A percentile compares a stretch with the other conserved stretches of the same genome.
Evolutionary conservation across 2,888 invertebrate genomes (phyloP).

Genomic region (Rhimphoctona megacephalus): DNA sequence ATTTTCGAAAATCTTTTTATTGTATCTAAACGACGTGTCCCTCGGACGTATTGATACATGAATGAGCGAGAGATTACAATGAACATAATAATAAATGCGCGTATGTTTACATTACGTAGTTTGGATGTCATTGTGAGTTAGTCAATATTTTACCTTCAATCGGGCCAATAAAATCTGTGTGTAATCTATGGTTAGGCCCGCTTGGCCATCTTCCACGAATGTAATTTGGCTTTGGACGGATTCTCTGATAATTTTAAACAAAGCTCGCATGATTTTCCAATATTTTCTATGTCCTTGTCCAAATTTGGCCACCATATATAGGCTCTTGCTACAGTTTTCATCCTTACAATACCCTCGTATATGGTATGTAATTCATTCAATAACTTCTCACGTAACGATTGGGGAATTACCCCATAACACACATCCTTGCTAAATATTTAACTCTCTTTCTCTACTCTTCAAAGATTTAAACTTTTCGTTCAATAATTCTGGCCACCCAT

Average conservation of each 20-base stretch:
- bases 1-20: too few species aligned
- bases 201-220: conserved; percentile 9
- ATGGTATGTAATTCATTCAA: neutral
- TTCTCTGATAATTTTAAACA: neutral
- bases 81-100: too few species aligned
- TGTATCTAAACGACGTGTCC: too few species aligned
- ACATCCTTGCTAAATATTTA: neutral
- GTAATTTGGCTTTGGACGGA: neutral
- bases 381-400: neutral
- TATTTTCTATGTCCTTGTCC: neutral
- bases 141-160: conserved; percentile 47
- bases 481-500: conserved; percentile 18
- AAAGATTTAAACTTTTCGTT: conserved; percentile 6
- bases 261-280: neutral
- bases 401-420: conserved; percentile 3
- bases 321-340: conserved; percentile 5
- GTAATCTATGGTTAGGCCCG: conserved; percentile 45
- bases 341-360: neutral
- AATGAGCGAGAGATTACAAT: too few species aligned
- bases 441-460: conserved; percentile 10
- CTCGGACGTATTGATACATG: too few species aligned
- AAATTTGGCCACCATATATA: conserved; percentile 10
- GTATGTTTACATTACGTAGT: too few species aligned
- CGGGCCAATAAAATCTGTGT: conserved; percentile 69
- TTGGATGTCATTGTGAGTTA: too few species aligned